Evolutionary conservation across 2,888 invertebrate species (phyloP), one percentile per base, ranked within the genome.

Genomic region (Drosophila falleni): DNA sequence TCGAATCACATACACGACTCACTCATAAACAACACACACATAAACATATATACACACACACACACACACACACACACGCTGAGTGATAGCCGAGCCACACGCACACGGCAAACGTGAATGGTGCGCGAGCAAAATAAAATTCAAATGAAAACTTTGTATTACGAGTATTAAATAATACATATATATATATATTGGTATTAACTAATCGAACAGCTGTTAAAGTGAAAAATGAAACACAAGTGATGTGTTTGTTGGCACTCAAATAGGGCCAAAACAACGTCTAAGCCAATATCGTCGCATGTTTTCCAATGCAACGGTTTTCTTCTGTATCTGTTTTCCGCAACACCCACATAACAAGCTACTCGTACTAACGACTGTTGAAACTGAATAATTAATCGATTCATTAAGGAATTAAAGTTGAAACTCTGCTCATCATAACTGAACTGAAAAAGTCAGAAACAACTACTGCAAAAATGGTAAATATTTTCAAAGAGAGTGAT

Each of bases 291-390:
- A 70, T 50, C 51, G 74, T 83, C 74, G 81, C 71, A 74, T 81
- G 74, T 80, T 89, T 83, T 85, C 75, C 88, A 80, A 85, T 73
- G 89, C 78, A 89, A 83, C 85, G 62, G 62, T 78, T 85, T 89
- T 89, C 85, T 89, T 89, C 87, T 87, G 87, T 87, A 87, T 87
- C 87, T 87, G 81, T 87, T 89, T 89, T 88, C 86, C 78, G 71
- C 71, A 72, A 80, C 74, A 82, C 69, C 71, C 75, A 73, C 73
- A 54, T 41, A 62, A 54, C 69, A 78, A 69, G 46, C 64, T 50
- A 44, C 55, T 33, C 44, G 44, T 44, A 55, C 53, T 65, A 69
- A 76, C 41, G 71, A 68, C 71, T 67, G 41, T 71, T 50, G 23
- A 55, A 56, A 46, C 16, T 9, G 41, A 9, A 51, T 44, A 58